Base-by-base conservation (phyloP, 2,797 vertebrate genomes). In the Phalloptychus januarius region DNA sequence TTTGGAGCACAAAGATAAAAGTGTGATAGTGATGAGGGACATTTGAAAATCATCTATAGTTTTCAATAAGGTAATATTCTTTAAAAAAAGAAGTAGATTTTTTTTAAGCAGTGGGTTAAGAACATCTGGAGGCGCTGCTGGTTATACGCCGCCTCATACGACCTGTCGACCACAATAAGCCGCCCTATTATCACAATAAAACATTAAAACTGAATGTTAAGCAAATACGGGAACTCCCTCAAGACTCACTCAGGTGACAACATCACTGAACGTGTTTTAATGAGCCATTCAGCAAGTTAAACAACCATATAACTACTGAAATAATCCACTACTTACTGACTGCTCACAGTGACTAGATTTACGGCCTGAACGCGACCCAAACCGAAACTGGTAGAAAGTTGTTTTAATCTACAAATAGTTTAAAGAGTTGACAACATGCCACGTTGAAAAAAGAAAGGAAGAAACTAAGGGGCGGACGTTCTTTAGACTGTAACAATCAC, bases 1-100 rank as follows among this genome's bases (percentile, higher is more conserved):
- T 36, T 61, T 71, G 33, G 75, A 71, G 61, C 40, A 75, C 38
- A 54, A 48, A 50, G 65, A 75, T n/a, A 65, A 50, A 79, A 65
- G 72, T 69, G 72, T 48, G 73, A 71, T 25, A 18, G 28, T 46
- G 52, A 75, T 58, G 54, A 18, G 61, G 52, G 54, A 56, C 23
- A 7, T 58, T 74, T 74, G 16, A 46, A 13, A 25, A 13, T 54
- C 12, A 12, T 40, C 33, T 16, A 28, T 40, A 20, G 16, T 45
- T 45, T 36, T 71, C 7, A 58, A 71, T 31, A 71, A 31, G 13
- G 33, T 15, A 75, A 31, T 38, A 58, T 28, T 2, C 15, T 33
- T 63, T 31, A 40, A 54, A 54, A 61, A 31, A 28, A 58, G 18
- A 23, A 28, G 16, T 23, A 45, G 28, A 13, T 31, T 44, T 4